phyloP scores from a whole-genome alignment of 2,888 invertebrate genomes.

The Tipula helvola region DNA sequence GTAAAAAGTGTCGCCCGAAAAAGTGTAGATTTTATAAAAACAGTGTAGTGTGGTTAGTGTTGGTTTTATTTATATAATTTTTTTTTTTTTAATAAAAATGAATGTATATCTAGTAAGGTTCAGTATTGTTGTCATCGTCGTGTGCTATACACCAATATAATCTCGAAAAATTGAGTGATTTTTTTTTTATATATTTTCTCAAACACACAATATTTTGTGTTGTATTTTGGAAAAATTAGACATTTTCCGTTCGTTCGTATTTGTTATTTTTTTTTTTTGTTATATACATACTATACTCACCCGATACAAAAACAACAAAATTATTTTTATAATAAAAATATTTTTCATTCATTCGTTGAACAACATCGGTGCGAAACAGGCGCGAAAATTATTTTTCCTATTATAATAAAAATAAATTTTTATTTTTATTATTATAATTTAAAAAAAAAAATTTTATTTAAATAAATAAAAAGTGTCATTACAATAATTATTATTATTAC shows the following conservation, averaged over 20 bases:
- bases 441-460: not conserved
- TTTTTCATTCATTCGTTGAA: slow-evolving; percentile 31
- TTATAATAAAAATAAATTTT: slow-evolving; percentile 5
- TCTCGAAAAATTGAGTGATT: slow-evolving; percentile 5
- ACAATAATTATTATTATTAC: slow-evolving; percentile 23
- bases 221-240: not conserved
- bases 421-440: slow-evolving; percentile 8
- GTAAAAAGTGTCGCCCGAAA: not conserved
- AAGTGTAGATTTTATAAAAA: not conserved
- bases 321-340: slow-evolving; percentile 8
- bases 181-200: not conserved
- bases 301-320: slow-evolving; percentile 6
- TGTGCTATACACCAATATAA: slow-evolving; percentile 7
- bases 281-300: not conserved
- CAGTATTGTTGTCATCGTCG: slow-evolving; percentile 9
- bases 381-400: slow-evolving; percentile 23
- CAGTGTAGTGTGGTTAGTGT: not conserved
- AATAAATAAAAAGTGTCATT: slow-evolving; percentile 8
- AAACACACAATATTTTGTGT: not conserved
- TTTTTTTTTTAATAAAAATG: not conserved
- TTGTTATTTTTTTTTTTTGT: not conserved
- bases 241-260: slow-evolving; percentile 1
- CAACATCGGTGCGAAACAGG: slow-evolving; percentile 38
- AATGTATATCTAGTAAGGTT: not conserved
- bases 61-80: slow-evolving; percentile 8